Conservation (phyloP, 2,113 vertebrate genomes). For the Nothoprocta perdicaria region DNA sequence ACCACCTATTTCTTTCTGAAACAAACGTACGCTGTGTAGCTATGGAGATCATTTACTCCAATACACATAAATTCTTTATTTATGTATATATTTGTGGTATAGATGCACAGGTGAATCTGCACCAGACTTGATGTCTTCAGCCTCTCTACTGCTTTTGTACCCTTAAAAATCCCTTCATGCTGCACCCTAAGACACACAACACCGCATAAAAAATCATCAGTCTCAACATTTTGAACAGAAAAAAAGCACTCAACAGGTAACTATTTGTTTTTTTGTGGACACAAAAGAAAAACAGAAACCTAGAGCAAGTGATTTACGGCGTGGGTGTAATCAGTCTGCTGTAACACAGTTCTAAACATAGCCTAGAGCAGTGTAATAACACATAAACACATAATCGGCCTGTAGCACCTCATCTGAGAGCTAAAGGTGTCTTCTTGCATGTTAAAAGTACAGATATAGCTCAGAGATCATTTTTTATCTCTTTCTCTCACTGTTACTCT, state of each 20-base stretch:
- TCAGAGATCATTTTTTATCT: not conserved
- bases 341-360: not conserved
- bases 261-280: not conserved
- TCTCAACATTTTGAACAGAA: not conserved
- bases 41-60: not conserved
- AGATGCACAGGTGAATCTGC: not conserved
- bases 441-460: accelerated
- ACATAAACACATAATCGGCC: not conserved
- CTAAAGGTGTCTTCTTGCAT: not conserved
- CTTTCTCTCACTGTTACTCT: not conserved
- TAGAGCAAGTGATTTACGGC: not conserved
- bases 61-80: not conserved
- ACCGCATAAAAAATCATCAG: not conserved
- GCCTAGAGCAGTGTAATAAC: not conserved
- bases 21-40: not conserved
- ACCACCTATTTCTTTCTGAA: not conserved
- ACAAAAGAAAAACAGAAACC: not conserved
- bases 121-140: not conserved
- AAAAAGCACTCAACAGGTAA: not conserved
- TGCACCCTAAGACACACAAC: not conserved
- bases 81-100: accelerated
- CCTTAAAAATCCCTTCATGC: not conserved
- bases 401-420: not conserved
- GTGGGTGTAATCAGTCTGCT: not conserved
- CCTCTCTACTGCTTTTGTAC: not conserved